Conservation (phyloP, 1,140 invertebrate species). For the Leptestheria dahalacensis region DNA sequence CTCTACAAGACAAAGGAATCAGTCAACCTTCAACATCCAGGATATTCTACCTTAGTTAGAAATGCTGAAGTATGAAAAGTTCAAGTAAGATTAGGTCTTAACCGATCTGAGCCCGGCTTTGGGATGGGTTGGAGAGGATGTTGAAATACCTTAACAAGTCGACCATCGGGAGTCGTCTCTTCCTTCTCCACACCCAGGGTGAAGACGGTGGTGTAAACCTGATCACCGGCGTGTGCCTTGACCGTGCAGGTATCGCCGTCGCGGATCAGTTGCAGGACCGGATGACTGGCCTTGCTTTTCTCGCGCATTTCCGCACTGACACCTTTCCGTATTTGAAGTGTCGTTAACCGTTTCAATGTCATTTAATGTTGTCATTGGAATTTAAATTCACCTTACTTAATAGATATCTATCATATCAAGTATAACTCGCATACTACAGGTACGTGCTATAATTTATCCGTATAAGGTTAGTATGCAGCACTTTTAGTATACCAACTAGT, state of each 20-base stretch:
- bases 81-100: background rate
- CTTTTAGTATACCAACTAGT: too few relatives aligned
- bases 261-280: conserved; percentile 51
- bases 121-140: background rate
- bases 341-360: background rate
- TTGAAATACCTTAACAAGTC: conserved; percentile 51
- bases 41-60: background rate
- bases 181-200: conserved; percentile 67
- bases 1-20: background rate
- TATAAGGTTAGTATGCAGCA: too few relatives aligned
- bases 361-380: background rate
- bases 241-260: conserved; percentile 52
- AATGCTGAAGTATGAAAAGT: background rate
- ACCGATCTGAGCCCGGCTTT: background rate
- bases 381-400: too few relatives aligned
- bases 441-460: too few relatives aligned
- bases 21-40: background rate
- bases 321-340: conserved; percentile 39
- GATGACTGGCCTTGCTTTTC: conserved; percentile 52
- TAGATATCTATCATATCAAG: too few relatives aligned
- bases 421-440: too few relatives aligned
- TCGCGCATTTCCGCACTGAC: conserved; percentile 57
- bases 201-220: conserved; percentile 59
- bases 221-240: conserved; percentile 49
- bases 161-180: conserved; percentile 70